Evolutionary conservation across 2,888 invertebrate genomes (phyloP), one percentile per base, ranked within the genome.

Genomic region (Phalangium opilio): DNA sequence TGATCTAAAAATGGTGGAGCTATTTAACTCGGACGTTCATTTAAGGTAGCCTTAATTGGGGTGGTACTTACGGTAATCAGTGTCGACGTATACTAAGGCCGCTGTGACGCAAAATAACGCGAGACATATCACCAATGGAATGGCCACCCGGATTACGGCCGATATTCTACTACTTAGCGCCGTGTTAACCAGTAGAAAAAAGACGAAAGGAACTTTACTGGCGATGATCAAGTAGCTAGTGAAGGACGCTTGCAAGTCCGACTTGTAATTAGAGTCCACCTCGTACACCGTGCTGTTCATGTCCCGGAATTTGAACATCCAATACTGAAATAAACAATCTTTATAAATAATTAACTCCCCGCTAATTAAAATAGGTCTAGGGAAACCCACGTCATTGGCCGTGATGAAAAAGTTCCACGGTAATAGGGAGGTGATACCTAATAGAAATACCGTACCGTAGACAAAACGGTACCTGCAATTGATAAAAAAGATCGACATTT

Each of bases 331-430:
- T 55, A 27, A 27, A 27, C n/a, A n/a, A n/a, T n/a, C n/a, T 10
- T 15, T 18, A 38, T 3, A 38, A 11, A 10, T 38, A 38, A n/a
- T n/a, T n/a, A n/a, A n/a, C n/a, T n/a, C n/a, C n/a, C n/a, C n/a
- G n/a, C n/a, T n/a, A n/a, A n/a, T n/a, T n/a, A n/a, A n/a, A n/a
- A n/a, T n/a, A n/a, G n/a, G n/a, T n/a, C n/a, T n/a, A n/a, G n/a
- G n/a, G n/a, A n/a, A n/a, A 72, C 77, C 75, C 70, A 90, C 90
- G 70, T 86, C 83, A 69, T 89, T 84, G 32, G 91, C 90, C 46
- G 90, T 93, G 47, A 91, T 81, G 63, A 93, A 84, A 67, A 93
- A 93, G 67, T 87, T 90, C 90, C 91, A 93, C 39, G 93, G 90
- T 45, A 90, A 76, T 52, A 93, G 70, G 2, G 89, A 84, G 34